Percentiles rank a stretch among this genome's conserved stretches.
phyloP scores from a whole-genome alignment of 2,797 vertebrate genomes.

The Garrulus glandarius region DNA sequence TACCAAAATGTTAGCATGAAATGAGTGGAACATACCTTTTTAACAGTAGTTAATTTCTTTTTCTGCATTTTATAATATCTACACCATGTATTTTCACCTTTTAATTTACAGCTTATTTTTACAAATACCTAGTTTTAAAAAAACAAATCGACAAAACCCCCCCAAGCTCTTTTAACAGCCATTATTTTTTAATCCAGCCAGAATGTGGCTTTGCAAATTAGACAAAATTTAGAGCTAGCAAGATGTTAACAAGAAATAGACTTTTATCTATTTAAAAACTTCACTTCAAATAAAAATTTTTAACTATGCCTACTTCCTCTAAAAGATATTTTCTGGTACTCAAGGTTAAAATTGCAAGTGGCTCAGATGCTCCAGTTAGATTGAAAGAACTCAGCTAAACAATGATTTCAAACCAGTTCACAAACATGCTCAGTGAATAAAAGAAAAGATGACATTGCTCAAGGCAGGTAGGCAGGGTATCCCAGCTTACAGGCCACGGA shows the following conservation, averaged over 20 bases:
- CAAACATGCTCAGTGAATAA: background rate
- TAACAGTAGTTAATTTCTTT: background rate
- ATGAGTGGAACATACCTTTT: background rate
- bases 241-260: background rate
- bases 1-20: background rate
- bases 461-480: background rate
- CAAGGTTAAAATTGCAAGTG: background rate
- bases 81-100: background rate
- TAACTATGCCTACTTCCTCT: background rate
- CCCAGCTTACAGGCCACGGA: background rate
- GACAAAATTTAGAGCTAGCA: background rate
- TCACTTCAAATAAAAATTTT: background rate
- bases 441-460: background rate
- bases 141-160: accelerated
- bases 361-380: background rate
- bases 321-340: background rate
- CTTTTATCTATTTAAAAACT: background rate
- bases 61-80: background rate
- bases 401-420: background rate
- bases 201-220: background rate
- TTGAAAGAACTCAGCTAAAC: background rate
- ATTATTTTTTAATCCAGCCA: background rate
- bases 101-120: background rate
- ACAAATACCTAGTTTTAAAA: background rate
- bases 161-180: background rate